Base-by-base conservation (phyloP, 1,140 invertebrate species). In the Drosophila equinoxialis region DNA sequence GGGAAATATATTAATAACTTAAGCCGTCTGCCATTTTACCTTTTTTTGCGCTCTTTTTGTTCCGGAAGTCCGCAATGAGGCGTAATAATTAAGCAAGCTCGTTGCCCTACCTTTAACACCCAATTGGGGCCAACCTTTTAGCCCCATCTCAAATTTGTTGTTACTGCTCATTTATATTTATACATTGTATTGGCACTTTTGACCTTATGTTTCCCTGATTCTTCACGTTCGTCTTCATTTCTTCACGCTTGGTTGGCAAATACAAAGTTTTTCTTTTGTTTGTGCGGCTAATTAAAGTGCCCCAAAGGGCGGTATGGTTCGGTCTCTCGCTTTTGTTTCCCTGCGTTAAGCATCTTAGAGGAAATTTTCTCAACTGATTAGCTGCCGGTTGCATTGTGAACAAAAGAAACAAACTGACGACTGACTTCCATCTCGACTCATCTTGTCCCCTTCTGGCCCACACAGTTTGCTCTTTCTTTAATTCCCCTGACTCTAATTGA, bases 291-390 rank as follows among this genome's bases (percentile, higher is more conserved):
- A 87, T 86, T 86, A 86, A 87, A 74, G 73, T 74, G 66, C 79
- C 78, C 81, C 71, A 81, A 84, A 85, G 81, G 81, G 71, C 26
- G 81, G 71, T 70, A 71, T 41, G 11, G 13, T 67, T 61, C 26
- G 81, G 71, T 70, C 78, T 48, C 23, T 30, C 42, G 13, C 72
- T 61, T 73, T 87, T 86, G 82, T 87, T 79, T 23, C 68, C 48
- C 26, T 60, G 45, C 7, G 55, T 67, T 75, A 75, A 65, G 65
- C 68, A 64, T 79, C 81, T 73, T 71, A 68, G 45, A 70, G 72
- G 59, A 75, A 74, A 77, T 74, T 83, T 89, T 89, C 84, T 80
- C 83, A 83, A 80, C 83, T 87, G 83, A 87, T 87, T 87, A 89
- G 79, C 66, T 81, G 73, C 51, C 57, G 67, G 75, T 61, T 86